A percentile compares a stretch with the other conserved stretches of the same genome.
Evolutionary conservation across 2,888 invertebrate species (phyloP).

Genomic region (Pomacea canaliculata): DNA sequence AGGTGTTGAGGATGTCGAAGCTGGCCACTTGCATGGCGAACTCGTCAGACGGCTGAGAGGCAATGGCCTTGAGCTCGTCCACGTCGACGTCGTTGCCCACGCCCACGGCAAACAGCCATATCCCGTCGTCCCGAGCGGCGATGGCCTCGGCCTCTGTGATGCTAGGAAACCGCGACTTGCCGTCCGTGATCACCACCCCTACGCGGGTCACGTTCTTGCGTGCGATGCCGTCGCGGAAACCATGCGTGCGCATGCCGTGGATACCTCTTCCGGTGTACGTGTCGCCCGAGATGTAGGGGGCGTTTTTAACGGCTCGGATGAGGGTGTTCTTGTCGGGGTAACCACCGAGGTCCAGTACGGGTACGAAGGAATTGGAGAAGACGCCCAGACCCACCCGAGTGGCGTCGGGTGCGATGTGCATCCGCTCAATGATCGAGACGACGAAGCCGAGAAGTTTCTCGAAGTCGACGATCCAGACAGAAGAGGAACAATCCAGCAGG

Average conservation of each 20-base stretch:
- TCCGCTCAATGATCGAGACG: constrained; percentile 32
- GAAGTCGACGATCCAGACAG: constrained; percentile 40
- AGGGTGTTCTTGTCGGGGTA: constrained; percentile 21
- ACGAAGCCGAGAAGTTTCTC: constrained; percentile 42
- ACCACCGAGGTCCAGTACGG: constrained; percentile 10
- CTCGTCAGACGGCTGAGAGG: constrained; percentile 46
- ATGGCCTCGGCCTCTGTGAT: constrained; percentile 29
- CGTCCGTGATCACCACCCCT: constrained; percentile 55
- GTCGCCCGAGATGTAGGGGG: constrained; percentile 21
- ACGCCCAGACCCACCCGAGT: constrained; percentile 44
- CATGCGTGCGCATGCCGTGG: constrained; percentile 13
- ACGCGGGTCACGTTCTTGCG: constrained; percentile 33
- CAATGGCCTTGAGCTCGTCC: constrained; percentile 53
- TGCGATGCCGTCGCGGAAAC: not conserved
- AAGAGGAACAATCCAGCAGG: constrained; percentile 26
- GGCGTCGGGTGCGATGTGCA: constrained; percentile 34
- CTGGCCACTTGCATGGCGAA: constrained; percentile 46
- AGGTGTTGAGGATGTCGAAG: constrained; percentile 47
- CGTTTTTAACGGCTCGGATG: not conserved
- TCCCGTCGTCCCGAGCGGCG: constrained; percentile 33
- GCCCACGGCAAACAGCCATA: constrained; percentile 50
- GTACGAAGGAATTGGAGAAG: constrained; percentile 30
- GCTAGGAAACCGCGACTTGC: constrained; percentile 35
- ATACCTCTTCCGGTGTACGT: constrained; percentile 29
- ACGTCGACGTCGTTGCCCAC: constrained; percentile 45